These are phyloP conservation scores for Cuniculus paca DNA, from an alignment of 2,797 vertebrate species.

Conservation along the genomic window DNA sequence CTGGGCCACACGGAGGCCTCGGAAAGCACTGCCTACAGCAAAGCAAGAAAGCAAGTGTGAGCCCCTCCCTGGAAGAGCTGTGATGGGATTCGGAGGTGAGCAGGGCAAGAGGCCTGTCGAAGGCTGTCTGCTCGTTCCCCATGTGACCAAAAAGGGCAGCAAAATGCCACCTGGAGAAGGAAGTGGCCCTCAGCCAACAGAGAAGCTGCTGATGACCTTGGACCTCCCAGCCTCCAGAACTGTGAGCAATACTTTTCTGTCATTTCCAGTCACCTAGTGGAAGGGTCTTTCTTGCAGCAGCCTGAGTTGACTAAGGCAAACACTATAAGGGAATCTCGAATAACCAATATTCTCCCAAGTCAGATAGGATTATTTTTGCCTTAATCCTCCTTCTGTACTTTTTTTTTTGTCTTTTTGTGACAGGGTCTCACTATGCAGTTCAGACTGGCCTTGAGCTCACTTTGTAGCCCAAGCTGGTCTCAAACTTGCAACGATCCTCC, in stretches of 20 bases:
- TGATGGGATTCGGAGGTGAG: background rate
- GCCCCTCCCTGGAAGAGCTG: background rate
- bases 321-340: background rate
- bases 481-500: too few species aligned
- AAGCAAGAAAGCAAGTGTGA: too few species aligned
- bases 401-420: too few species aligned
- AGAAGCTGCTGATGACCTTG: background rate
- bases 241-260: background rate
- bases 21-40: background rate
- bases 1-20: background rate
- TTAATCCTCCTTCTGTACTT: constrained; percentile 5
- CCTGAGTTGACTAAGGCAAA: background rate
- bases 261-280: too few species aligned
- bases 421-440: too few species aligned
- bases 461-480: too few species aligned
- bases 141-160: background rate
- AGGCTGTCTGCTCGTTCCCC: background rate
- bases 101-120: background rate
- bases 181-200: too few species aligned
- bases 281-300: background rate
- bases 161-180: background rate
- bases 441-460: too few species aligned
- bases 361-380: background rate
- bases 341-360: constrained; percentile 6
- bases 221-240: background rate